Conservation (phyloP, 1,140 invertebrate genomes). For the Drosophila azteca region DNA sequence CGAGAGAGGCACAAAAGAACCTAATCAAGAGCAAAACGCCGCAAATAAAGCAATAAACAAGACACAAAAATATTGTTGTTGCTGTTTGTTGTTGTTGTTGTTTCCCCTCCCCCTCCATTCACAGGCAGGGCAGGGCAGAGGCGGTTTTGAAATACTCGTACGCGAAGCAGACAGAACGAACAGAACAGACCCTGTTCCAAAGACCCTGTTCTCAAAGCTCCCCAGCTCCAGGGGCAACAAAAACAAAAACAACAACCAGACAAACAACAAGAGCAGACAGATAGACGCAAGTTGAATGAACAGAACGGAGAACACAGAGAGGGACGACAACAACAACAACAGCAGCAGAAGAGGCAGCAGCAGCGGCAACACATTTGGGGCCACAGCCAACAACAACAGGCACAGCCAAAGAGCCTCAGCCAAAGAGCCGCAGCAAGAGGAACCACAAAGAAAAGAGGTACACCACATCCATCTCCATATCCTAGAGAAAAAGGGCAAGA, state of each 20-base stretch:
- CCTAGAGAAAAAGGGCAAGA: constrained; percentile 6
- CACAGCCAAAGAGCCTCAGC: background rate
- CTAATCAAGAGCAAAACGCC: constrained; percentile 79
- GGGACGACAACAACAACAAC: constrained; percentile 22
- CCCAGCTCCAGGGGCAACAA: constrained; percentile 22
- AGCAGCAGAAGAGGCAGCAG: background rate
- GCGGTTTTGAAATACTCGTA: constrained; percentile 45
- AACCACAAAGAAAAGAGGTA: constrained; percentile 4
- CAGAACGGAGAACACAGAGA: constrained; percentile 32
- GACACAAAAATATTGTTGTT: constrained; percentile 71
- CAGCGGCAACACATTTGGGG: constrained; percentile 10
- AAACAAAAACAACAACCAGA: constrained; percentile 8
- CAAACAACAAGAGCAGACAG: constrained; percentile 45
- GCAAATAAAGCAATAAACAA: constrained; percentile 82
- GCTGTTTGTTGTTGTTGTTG: constrained; percentile 28
- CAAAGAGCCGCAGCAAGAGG: background rate
- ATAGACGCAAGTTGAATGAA: constrained; percentile 63
- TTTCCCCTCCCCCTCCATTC: constrained; percentile 4
- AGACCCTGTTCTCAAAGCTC: constrained; percentile 32
- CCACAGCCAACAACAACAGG: constrained; percentile 7
- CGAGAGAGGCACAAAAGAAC: constrained; percentile 70
- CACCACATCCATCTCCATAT: too few relatives aligned
- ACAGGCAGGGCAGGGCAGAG: constrained; percentile 5
- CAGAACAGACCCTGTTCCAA: constrained; percentile 35
- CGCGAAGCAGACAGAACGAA: constrained; percentile 13